Percentiles rank a stretch among this genome's conserved stretches.
Evolutionary conservation across 2,888 invertebrate species (phyloP).

Genomic region (Mechanitis messenoides): DNA sequence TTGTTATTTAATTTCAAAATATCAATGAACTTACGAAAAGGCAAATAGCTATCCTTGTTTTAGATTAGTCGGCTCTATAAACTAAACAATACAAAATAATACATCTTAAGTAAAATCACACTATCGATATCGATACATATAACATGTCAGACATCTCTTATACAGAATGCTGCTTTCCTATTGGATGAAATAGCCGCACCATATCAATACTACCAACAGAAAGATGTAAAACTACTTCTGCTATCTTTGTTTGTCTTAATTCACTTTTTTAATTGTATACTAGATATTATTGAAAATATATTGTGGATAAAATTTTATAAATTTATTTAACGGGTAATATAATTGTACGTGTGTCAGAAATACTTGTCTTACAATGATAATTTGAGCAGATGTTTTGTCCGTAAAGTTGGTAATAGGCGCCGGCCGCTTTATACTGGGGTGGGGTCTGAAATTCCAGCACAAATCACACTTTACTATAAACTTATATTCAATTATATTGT

Average conservation of each 20-base stretch:
- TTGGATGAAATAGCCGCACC: constrained; percentile 49
- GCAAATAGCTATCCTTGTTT: too few species aligned
- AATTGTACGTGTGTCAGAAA: background rate
- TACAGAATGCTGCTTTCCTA: constrained; percentile 37
- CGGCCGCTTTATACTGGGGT: constrained; percentile 31
- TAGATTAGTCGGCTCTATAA: too few species aligned
- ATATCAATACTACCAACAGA: constrained; percentile 47
- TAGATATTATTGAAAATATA: background rate
- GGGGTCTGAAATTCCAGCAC: constrained; percentile 20
- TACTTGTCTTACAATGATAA: constrained; percentile 2
- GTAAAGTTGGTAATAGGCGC: constrained; percentile 35
- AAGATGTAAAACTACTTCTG: constrained; percentile 22
- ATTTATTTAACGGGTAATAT: background rate
- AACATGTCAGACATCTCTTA: constrained; percentile 27
- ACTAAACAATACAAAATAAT: too few species aligned
- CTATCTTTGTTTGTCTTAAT: constrained; percentile 26
- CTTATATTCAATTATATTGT: background rate
- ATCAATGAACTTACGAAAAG: too few species aligned
- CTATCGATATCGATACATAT: constrained; percentile 38
- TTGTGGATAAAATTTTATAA: background rate
- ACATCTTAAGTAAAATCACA: background rate
- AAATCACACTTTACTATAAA: background rate
- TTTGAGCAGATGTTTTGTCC: constrained; percentile 30
- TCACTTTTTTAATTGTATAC: constrained; percentile 6
- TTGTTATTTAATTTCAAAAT: too few species aligned